These are phyloP conservation scores for Zhuqinia jingwanae DNA, from an alignment of 2,888 invertebrate genomes.

Conservation along the genomic window DNA sequence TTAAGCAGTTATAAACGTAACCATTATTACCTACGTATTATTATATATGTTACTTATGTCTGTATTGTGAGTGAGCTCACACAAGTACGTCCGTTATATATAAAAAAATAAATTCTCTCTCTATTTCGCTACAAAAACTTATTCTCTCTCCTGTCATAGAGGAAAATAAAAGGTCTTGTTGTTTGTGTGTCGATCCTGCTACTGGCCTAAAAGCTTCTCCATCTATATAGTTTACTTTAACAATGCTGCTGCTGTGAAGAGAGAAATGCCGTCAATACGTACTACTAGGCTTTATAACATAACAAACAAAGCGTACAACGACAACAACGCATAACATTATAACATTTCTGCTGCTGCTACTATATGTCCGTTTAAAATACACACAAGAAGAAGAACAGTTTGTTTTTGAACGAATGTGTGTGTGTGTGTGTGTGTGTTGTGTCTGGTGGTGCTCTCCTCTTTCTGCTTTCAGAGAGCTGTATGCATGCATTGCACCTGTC, in stretches of 20 bases:
- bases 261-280: constrained; percentile 11
- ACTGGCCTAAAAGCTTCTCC: constrained; percentile 30
- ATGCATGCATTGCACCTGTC: constrained; percentile 71
- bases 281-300: constrained; percentile 11
- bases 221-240: neutral
- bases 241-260: too few relatives aligned
- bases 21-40: too few relatives aligned
- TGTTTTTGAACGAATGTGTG: constrained; percentile 18
- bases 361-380: neutral
- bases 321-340: neutral
- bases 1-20: constrained; percentile 36
- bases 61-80: constrained; percentile 9
- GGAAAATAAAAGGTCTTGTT: constrained; percentile 49
- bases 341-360: neutral
- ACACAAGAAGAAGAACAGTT: constrained; percentile 40
- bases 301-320: constrained; percentile 31
- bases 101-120: too few relatives aligned
- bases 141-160: constrained; percentile 5
- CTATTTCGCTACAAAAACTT: constrained; percentile 12
- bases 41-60: too few relatives aligned
- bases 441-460: constrained; percentile 30
- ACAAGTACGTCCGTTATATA: constrained; percentile 29
- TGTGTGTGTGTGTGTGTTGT: constrained; percentile 54
- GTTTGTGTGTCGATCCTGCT: constrained; percentile 49
- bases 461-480: neutral